Evolutionary conservation across 92 coral and sea anemone species (phyloP).

Genomic region (Pocillopora grandis): DNA sequence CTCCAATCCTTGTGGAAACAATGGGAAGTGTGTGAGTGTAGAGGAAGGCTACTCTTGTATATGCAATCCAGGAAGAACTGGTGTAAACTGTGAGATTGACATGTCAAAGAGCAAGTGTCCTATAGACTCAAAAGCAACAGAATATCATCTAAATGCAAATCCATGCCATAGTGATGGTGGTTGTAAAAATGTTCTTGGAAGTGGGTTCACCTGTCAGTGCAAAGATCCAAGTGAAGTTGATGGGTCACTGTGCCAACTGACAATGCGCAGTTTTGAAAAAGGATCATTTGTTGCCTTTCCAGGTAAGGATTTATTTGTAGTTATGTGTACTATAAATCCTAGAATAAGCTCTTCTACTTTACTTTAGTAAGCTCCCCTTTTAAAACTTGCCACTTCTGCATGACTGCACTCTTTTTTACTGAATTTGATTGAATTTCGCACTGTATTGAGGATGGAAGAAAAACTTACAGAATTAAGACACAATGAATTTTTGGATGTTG

Average conservation of each 20-base stretch:
- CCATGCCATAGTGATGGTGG: slow-evolving; percentile 77
- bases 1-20: slow-evolving; percentile 82
- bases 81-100: slow-evolving; percentile 80
- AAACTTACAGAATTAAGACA: no score
- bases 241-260: slow-evolving; percentile 66
- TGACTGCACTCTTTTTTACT: no score
- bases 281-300: slow-evolving; percentile 90
- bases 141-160: slow-evolving; percentile 48
- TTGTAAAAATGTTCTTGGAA: slow-evolving; percentile 58
- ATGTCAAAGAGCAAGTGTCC: slow-evolving; percentile 70
- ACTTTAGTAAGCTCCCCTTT: background rate
- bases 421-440: no score
- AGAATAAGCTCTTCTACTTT: no score
- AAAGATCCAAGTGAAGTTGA: slow-evolving; percentile 31
- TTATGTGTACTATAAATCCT: no score
- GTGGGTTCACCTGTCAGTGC: slow-evolving; percentile 80
- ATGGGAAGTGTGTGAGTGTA: slow-evolving; percentile 77
- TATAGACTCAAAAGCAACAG: slow-evolving; percentile 39
- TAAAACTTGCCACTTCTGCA: background rate
- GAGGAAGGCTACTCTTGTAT: slow-evolving; percentile 79
- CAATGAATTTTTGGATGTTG: background rate
- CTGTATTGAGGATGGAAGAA: no score
- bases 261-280: slow-evolving; percentile 74
- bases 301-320: slow-evolving; percentile 45
- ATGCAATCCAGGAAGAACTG: slow-evolving; percentile 69